Base-by-base conservation (phyloP, 2,113 vertebrate species). In the Rousettus leschenaultii region DNA sequence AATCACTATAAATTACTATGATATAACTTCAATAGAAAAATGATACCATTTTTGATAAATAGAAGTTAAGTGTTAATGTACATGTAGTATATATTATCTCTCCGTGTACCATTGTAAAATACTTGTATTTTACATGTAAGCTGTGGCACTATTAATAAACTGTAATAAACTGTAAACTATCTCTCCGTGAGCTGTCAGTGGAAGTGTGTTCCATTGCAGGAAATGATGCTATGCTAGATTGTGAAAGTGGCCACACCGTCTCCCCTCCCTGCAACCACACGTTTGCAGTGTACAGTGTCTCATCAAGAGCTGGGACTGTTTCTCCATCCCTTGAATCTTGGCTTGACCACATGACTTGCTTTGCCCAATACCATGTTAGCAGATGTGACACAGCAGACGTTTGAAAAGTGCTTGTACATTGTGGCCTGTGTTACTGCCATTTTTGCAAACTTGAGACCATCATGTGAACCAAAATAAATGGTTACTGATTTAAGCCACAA, bases 211-310 rank as follows among this genome's bases (percentile, higher is more conserved):
- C 55, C 55, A 57, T 22, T 57, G 21, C 18, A 57, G 21, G 21
- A 57, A 57, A 57, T 7, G 3, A 22, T 22, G 51, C 21, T 57
- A 57, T 57, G 55, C 2, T 57, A 21, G 55, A 57, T 57, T 57
- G 7, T 57, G 55, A 19, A 8, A 57, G 22, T 57, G 55, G 55
- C 21, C 55, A 57, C 51, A 57, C 6, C 6, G 3, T 22, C 55
- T 57, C 55, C 55, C 19, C 35, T 12, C 53, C 38, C 7, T 45
- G 7, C 9, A 3, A n/a, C 30, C 18, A 33, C 0, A 1, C 3
- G 11, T 12, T 75, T 51, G 3, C 24, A 33, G 5, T 18, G 3
- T n/a, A 1, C 22, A 6, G 6, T 63, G 26, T 33, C 16, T 15
- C 21, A 71, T 63, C 51, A 82, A 55, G 9, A 35, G 35, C 0